A percentile compares a stretch with the other conserved stretches of the same genome.
Evolutionary conservation across 2,797 vertebrate genomes (phyloP).

Genomic region (Oreortyx pictus): DNA sequence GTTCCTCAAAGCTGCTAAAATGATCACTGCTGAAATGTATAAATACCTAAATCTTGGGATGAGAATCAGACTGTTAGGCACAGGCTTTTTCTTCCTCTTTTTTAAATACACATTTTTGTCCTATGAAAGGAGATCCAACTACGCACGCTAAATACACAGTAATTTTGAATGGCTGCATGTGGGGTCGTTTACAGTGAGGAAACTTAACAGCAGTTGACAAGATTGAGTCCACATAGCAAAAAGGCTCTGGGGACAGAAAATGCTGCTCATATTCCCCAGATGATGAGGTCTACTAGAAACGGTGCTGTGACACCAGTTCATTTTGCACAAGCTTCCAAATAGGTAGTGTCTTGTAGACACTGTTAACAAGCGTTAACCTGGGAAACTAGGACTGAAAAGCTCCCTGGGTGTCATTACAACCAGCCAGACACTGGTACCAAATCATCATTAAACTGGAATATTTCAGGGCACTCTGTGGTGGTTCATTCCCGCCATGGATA

Average conservation of each 20-base stretch:
- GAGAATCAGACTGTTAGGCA: constrained; percentile 9
- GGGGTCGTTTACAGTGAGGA: background rate
- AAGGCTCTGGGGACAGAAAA: background rate
- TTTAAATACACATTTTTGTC: constrained; percentile 9
- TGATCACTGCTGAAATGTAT: background rate
- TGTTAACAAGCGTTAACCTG: background rate
- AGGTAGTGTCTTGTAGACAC: rapidly evolving
- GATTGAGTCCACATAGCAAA: background rate
- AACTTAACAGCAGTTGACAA: background rate
- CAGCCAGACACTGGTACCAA: background rate
- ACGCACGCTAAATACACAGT: background rate
- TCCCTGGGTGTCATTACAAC: background rate
- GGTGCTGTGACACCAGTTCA: background rate
- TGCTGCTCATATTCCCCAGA: background rate
- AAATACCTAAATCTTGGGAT: background rate
- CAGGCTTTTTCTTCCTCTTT: background rate
- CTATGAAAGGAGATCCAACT: background rate
- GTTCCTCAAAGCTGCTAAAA: background rate
- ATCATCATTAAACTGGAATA: background rate
- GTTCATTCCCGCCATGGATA: background rate
- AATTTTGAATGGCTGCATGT: background rate
- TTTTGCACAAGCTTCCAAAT: background rate
- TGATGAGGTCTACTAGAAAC: background rate
- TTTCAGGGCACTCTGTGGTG: background rate
- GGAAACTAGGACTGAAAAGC: background rate